These are phyloP conservation scores for Tenthredo amoena DNA, from an alignment of 2,888 invertebrate species.

Conservation along the genomic window DNA sequence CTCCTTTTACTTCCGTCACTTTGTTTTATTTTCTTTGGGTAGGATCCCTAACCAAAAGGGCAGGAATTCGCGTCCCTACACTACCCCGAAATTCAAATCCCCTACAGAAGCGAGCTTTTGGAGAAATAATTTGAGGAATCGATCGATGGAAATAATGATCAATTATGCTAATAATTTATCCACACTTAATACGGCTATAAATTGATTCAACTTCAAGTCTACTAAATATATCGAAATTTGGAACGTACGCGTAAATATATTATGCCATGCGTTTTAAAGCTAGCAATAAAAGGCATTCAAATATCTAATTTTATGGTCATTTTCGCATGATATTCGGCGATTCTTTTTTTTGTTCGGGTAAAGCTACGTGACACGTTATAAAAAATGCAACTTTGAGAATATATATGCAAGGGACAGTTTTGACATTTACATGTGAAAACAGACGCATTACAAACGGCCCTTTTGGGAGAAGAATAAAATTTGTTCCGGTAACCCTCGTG, in stretches of 20 bases:
- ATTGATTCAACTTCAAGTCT: neutral
- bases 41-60: neutral
- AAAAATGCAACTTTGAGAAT: neutral
- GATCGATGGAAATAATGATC: neutral
- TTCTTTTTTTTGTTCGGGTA: neutral
- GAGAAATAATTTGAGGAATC: neutral
- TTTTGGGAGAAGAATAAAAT: neutral
- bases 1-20: conserved; percentile 20
- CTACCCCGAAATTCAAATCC: neutral
- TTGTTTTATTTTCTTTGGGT: conserved; percentile 34
- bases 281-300: neutral
- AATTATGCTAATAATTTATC: neutral
- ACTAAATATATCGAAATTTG: no score
- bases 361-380: neutral
- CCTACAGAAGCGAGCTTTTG: neutral
- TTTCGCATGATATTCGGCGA: neutral
- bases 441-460: neutral
- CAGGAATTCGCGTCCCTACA: neutral
- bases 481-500: neutral
- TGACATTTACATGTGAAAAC: neutral
- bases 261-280: neutral
- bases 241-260: neutral
- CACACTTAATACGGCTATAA: neutral
- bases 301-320: neutral
- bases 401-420: neutral